phyloP scores from a whole-genome alignment of 2,113 vertebrate genomes.

The Scartelaos histophorus region DNA sequence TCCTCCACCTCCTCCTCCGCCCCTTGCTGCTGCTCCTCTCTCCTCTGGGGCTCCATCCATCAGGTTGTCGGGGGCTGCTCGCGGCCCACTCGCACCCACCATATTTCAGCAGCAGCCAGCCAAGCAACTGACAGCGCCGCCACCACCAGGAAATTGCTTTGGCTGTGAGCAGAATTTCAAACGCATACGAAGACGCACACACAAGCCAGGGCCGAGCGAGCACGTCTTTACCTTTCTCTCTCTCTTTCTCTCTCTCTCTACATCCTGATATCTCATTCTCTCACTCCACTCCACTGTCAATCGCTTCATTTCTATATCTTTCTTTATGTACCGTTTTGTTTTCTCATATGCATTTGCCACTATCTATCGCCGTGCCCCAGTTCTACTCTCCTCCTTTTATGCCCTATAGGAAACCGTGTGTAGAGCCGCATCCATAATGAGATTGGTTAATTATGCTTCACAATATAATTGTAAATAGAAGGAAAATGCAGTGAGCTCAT shows the following conservation, averaged over 20 bases:
- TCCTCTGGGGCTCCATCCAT: slow-evolving; percentile 91
- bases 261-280: slow-evolving; percentile 30
- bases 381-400: slow-evolving; percentile 66
- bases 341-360: slow-evolving; percentile 21
- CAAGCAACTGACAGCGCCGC: slow-evolving; percentile 95
- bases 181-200: slow-evolving; percentile 79
- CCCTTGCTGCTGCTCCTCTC: slow-evolving; percentile 74
- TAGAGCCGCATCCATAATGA: slow-evolving; percentile 84
- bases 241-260: slow-evolving; percentile 21
- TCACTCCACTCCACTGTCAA: slow-evolving; percentile 52
- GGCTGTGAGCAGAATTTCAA: slow-evolving; percentile 98
- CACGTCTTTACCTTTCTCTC: slow-evolving; percentile 45
- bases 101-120: slow-evolving; percentile 97
- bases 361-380: slow-evolving; percentile 9
- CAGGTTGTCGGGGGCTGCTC: slow-evolving; percentile 94
- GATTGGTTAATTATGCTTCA: slow-evolving; percentile 29
- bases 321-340: slow-evolving; percentile 45
- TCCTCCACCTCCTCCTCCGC: slow-evolving; percentile 54
- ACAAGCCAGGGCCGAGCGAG: slow-evolving; percentile 64
- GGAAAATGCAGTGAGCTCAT: too few species aligned
- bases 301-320: slow-evolving; percentile 55
- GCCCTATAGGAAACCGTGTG: slow-evolving; percentile 80
- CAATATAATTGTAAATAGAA: not conserved
- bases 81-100: slow-evolving; percentile 90
- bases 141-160: slow-evolving; percentile 95